These are phyloP conservation scores for Callionymus lyra DNA, from an alignment of 2,113 vertebrate species.

Conservation along the genomic window DNA sequence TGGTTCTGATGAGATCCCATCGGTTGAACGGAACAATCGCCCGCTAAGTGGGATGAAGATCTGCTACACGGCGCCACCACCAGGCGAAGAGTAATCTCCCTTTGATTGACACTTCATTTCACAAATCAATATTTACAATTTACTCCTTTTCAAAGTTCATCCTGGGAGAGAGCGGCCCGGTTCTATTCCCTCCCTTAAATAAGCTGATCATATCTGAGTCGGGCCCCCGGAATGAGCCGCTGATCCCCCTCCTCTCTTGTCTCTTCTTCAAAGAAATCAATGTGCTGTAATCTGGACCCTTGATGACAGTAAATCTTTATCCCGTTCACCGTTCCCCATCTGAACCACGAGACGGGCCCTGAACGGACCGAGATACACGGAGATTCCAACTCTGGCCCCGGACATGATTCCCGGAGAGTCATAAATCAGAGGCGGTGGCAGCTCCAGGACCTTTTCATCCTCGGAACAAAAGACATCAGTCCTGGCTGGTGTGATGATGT, in stretches of 20 bases:
- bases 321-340: constrained; percentile 63
- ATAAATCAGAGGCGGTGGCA: no score
- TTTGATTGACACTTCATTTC: constrained; percentile 97
- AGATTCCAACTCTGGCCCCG: no score
- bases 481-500: no score
- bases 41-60: constrained; percentile 79
- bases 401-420: no score
- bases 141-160: constrained; percentile 98
- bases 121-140: constrained; percentile 99
- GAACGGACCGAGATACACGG: no score
- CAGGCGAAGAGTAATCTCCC: constrained; percentile 93
- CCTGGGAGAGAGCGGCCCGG: constrained; percentile 87
- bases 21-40: constrained; percentile 91
- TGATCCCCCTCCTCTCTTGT: constrained; percentile 92
- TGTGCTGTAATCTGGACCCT: constrained; percentile 94
- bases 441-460: no score
- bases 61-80: constrained; percentile 68
- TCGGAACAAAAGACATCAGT: no score
- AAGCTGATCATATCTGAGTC: constrained; percentile 97
- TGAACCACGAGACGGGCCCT: no score
- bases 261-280: constrained; percentile 75
- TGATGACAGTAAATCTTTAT: constrained; percentile 99
- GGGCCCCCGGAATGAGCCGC: constrained; percentile 94
- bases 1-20: constrained; percentile 82
- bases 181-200: constrained; percentile 93